Base-by-base conservation (phyloP, 2,888 invertebrate genomes). In the Dryococelus australis region DNA sequence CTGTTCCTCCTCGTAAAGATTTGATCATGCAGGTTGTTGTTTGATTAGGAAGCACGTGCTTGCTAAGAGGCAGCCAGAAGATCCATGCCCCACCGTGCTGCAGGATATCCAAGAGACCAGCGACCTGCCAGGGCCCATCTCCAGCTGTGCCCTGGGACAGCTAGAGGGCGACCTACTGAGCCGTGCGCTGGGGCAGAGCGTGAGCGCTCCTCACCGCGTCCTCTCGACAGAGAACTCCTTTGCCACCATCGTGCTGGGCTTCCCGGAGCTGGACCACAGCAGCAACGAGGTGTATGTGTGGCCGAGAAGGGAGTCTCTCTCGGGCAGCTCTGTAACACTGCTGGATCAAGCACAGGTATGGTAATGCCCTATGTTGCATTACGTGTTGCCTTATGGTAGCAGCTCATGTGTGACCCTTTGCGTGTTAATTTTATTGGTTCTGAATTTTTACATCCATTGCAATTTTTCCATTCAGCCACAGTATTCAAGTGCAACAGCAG, bases 121-220 rank as follows among this genome's bases (percentile, higher is more conserved):
- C 8, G 81, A 53, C n/a, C 79, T 53, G 13, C 53, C 88, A 26
- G 89, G 88, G 13, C 86, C 84, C 12, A 83, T 90, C 35, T 28
- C 51, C 13, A 27, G 47, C 10, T 87, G 88, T 84, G 87, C 88
- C 13, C 78, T 86, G n/a, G 79, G 87, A 3, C 88, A 88, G 8
- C 89, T 92, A 86, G 89, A 89, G 81, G 90, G 91, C 85, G 87
- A 89, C 16, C 88, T 91, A 3, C 90, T 94, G 51, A 92, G 92
- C 87, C 90, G 91, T 84, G 92, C 92, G 8, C 89, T 94, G 13
- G 90, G 91, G 1, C 91, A 93, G 89, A 92, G 92, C 87, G 92
- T 93, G 16, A 91, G 91, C 84, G 91, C 92, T 43, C 93, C 94
- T 0, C 94, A 93, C 89, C 91, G 94, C 89, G 88, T 94, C 8